Evolutionary conservation across 2,797 vertebrate genomes (phyloP).

Genomic region (Crenichthys baileyi): DNA sequence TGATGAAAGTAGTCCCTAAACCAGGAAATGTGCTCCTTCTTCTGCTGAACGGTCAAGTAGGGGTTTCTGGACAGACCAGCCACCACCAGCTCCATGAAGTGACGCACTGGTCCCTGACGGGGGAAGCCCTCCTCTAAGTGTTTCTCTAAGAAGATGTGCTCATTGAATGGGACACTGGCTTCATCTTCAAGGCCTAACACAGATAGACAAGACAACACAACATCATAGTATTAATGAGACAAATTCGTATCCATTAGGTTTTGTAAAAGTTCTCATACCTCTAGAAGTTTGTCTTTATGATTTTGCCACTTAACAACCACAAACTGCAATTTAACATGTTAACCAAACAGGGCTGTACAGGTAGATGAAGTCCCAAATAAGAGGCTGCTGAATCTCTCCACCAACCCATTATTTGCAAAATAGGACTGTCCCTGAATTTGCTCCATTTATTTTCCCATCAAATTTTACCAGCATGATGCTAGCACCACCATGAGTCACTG

Average conservation of each 20-base stretch:
- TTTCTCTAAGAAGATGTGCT: constrained; percentile 93
- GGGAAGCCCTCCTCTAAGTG: constrained; percentile 89
- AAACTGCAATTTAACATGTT: neutral
- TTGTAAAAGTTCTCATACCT: neutral
- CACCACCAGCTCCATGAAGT: constrained; percentile 96
- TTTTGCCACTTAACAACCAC: neutral
- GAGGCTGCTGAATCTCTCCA: no score
- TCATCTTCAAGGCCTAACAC: constrained; percentile 89
- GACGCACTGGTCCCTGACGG: constrained; percentile 88
- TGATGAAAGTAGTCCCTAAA: constrained; percentile 93
- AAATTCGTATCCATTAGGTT: neutral
- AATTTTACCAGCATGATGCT: neutral
- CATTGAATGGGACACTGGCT: constrained; percentile 87
- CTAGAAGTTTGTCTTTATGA: neutral
- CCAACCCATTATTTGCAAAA: no score
- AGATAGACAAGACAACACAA: constrained; percentile 3
- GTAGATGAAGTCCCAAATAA: neutral
- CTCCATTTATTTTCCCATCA: neutral
- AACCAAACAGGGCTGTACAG: neutral
- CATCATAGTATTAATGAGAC: neutral
- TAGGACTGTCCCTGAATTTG: no score
- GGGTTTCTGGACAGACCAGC: constrained; percentile 91
- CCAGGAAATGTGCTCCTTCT: constrained; percentile 93
- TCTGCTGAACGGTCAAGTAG: constrained; percentile 88
- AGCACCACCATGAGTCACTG: neutral